phyloP scores from a whole-genome alignment of 2,888 invertebrate genomes.

The Tuta absoluta region DNA sequence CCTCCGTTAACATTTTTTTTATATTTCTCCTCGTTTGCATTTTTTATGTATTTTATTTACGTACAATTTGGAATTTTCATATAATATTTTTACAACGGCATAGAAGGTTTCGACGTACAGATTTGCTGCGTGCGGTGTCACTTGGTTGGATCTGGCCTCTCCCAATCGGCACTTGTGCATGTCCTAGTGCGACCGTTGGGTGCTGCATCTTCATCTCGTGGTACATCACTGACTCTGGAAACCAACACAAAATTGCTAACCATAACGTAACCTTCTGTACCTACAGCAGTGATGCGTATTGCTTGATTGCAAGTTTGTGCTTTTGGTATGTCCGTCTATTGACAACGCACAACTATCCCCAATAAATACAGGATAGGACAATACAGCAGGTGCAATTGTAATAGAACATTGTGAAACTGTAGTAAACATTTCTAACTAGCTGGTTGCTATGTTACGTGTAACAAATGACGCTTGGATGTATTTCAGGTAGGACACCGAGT shows the following conservation, averaged over 20 bases:
- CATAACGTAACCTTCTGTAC: no score
- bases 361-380: no score
- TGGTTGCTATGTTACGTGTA: no score
- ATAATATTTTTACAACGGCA: neutral
- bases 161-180: slow-evolving; percentile 30
- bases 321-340: no score
- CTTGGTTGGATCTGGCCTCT: slow-evolving; percentile 39
- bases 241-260: neutral
- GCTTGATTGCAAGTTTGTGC: no score
- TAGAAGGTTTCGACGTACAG: slow-evolving; percentile 55
- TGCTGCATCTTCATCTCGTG: slow-evolving; percentile 65
- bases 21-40: slow-evolving; percentile 43
- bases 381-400: no score
- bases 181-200: slow-evolving; percentile 52
- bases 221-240: slow-evolving; percentile 52
- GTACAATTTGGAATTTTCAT: slow-evolving; percentile 28
- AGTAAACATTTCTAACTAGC: no score
- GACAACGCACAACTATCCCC: no score
- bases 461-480: no score
- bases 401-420: no score
- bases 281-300: neutral
- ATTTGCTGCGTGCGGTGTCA: slow-evolving; percentile 59
- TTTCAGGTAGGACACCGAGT: no score
- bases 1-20: slow-evolving; percentile 36
- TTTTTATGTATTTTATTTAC: slow-evolving; percentile 11